Evolutionary conservation across 2,888 invertebrate genomes (phyloP).

Genomic region (Apodemia zela): DNA sequence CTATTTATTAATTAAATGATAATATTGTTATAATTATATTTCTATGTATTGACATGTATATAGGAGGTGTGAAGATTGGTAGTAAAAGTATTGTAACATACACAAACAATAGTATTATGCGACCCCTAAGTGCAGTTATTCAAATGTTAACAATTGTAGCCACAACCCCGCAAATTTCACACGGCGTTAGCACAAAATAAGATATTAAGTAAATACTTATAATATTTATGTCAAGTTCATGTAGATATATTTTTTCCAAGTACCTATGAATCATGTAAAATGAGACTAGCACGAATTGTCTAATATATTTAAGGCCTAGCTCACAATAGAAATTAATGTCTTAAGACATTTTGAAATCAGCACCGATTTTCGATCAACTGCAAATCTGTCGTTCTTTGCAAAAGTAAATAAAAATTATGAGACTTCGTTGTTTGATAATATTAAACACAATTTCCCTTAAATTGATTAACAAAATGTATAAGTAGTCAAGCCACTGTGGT

Average conservation of each 20-base stretch:
- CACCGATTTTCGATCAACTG: not conserved
- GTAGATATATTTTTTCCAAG: conserved; percentile 47
- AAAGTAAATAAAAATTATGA: too few relatives aligned
- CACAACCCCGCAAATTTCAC: conserved; percentile 68
- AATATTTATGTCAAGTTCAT: conserved; percentile 37
- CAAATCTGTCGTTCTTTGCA: not conserved
- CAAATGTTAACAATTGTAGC: conserved; percentile 77
- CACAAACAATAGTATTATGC: conserved; percentile 54
- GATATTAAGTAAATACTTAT: conserved; percentile 30
- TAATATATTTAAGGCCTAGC: conserved; percentile 44
- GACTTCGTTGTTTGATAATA: not conserved
- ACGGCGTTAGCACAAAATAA: conserved; percentile 70
- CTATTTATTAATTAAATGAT: conserved; percentile 81
- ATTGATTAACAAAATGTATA: not conserved
- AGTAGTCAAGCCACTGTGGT: not conserved
- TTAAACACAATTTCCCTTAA: not conserved
- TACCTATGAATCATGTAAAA: conserved; percentile 64
- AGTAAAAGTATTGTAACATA: conserved; percentile 52
- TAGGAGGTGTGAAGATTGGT: conserved; percentile 61
- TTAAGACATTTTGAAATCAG: not conserved
- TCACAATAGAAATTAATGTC: conserved; percentile 17
- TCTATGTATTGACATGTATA: conserved; percentile 79
- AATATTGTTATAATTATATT: conserved; percentile 82
- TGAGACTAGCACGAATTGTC: conserved; percentile 68
- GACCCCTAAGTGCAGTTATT: conserved; percentile 79